A percentile compares a stretch with the other conserved stretches of the same genome.
Evolutionary conservation across 1,140 invertebrate species (phyloP).

Genomic region (Centruroides vittatus): DNA sequence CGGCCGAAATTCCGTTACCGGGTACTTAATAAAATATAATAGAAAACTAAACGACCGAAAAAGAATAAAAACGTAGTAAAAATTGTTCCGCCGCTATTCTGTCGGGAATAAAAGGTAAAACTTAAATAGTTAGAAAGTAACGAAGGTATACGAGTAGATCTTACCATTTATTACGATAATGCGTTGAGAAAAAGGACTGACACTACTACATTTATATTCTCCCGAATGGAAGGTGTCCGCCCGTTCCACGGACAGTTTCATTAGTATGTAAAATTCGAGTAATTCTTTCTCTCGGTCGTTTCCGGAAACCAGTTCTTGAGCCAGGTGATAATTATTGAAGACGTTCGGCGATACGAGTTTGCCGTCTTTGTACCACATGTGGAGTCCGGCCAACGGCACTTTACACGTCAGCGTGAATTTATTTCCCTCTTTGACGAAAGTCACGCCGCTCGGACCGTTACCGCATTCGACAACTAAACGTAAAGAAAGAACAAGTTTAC

Average conservation of each 20-base stretch:
- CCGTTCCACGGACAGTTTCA: conserved; percentile 9
- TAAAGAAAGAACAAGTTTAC: background rate
- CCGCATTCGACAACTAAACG: conserved; percentile 3
- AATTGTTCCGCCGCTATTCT: no score
- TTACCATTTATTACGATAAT: conserved; percentile 17
- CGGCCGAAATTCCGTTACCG: no score
- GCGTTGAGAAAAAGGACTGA: conserved; percentile 8
- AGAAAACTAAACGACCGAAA: no score
- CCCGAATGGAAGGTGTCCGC: conserved; percentile 13
- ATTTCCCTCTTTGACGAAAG: conserved; percentile 10
- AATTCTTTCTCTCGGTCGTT: background rate
- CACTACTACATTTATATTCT: conserved; percentile 16
- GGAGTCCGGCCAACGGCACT: conserved; percentile 7
- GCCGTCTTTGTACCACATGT: conserved; percentile 17
- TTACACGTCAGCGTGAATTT: conserved; percentile 11
- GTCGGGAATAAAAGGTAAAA: no score
- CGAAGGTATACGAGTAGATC: background rate
- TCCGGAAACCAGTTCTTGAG: conserved; percentile 4
- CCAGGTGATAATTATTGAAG: conserved; percentile 12
- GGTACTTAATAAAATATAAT: no score
- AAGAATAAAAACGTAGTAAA: no score
- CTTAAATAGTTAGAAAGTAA: no score
- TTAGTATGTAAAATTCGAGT: conserved; percentile 5
- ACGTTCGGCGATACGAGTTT: conserved; percentile 5
- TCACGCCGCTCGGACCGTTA: conserved; percentile 1